phyloP scores from a whole-genome alignment of 1,140 invertebrate genomes.

The Papilio aristodemus region DNA sequence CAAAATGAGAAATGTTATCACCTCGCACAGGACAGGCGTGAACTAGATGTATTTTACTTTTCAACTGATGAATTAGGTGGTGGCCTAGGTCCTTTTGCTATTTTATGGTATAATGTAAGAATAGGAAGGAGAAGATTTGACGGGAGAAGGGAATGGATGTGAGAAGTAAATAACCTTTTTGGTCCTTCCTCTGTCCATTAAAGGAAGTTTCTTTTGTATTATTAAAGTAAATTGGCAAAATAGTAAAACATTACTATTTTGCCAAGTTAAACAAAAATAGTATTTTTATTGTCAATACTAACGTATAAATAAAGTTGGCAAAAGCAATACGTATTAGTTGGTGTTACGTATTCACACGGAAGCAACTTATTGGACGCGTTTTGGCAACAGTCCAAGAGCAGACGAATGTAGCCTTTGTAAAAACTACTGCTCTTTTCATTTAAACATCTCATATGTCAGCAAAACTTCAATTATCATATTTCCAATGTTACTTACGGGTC shows the following conservation, averaged over 20 bases:
- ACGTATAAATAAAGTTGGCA: not conserved
- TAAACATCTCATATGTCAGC: not conserved
- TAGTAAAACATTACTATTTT: too few relatives aligned
- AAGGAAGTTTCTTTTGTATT: too few relatives aligned
- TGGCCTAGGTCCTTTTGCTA: too few relatives aligned
- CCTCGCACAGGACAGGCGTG: too few relatives aligned
- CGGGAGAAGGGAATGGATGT: too few relatives aligned
- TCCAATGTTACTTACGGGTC: not conserved
- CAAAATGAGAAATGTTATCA: not conserved
- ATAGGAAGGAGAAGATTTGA: too few relatives aligned
- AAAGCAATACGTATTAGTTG: slow-evolving; percentile 9
- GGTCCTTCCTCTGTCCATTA: too few relatives aligned
- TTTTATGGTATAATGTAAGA: too few relatives aligned
- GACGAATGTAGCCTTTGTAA: not conserved
- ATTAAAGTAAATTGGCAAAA: too few relatives aligned
- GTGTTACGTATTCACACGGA: slow-evolving; percentile 1
- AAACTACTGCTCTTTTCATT: slow-evolving; percentile 4
- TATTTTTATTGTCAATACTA: not conserved
- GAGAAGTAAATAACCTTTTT: too few relatives aligned
- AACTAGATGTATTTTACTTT: too few relatives aligned
- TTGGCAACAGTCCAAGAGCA: slow-evolving; percentile 11
- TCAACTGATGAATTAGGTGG: too few relatives aligned
- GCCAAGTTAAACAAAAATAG: not conserved
- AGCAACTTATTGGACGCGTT: slow-evolving; percentile 13
- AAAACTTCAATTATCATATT: not conserved